Conservation (phyloP, 2,888 invertebrate species). For the Eugnorisma glareosa region DNA sequence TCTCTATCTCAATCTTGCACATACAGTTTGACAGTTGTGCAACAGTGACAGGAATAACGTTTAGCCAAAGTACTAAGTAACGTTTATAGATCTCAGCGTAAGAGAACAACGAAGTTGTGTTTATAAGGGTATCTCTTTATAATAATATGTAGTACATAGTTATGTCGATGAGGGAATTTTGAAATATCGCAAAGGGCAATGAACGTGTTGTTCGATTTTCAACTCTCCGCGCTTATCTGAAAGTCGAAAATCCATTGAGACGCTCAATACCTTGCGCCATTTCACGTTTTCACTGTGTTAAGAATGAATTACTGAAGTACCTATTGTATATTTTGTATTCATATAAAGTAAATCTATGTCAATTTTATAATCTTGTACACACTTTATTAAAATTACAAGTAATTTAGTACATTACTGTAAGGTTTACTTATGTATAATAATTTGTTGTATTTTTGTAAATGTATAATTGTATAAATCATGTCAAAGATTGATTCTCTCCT, state of each 20-base stretch:
- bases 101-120: conserved; percentile 46
- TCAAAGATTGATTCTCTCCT: neutral
- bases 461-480: conserved; percentile 24
- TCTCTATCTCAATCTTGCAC: neutral
- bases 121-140: conserved; percentile 17
- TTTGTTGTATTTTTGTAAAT: conserved; percentile 46
- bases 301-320: conserved; percentile 6
- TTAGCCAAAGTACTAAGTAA: neutral
- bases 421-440: neutral
- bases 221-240: neutral
- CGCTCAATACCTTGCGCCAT: neutral
- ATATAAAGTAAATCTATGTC: conserved; percentile 5
- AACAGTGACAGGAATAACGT: neutral
- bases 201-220: neutral
- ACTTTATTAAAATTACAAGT: conserved; percentile 5
- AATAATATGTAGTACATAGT: neutral
- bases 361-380: conserved; percentile 37
- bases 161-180: neutral
- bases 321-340: conserved; percentile 24
- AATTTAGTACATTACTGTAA: conserved; percentile 5
- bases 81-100: conserved; percentile 1
- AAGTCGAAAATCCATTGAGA: neutral
- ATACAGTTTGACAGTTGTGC: neutral
- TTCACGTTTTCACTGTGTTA: neutral
- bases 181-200: neutral